Base-by-base conservation (phyloP, 2,113 vertebrate species). In the Triplophysa rosa region DNA sequence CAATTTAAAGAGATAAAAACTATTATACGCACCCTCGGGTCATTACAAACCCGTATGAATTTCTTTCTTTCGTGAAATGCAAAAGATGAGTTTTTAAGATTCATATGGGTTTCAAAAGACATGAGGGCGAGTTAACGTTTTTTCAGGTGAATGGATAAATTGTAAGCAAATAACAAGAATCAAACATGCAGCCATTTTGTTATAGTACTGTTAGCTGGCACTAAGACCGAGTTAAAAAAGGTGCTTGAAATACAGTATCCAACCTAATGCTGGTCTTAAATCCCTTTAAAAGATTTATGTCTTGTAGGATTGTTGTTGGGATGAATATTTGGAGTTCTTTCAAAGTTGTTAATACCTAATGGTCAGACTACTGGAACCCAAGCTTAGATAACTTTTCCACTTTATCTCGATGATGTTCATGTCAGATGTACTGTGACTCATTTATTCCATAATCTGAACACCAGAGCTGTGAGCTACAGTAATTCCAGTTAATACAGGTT, bases 281-380 rank as follows among this genome's bases (percentile, higher is more conserved):
- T 72, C 8, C 13, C 13, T 72, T 37, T 23, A 40, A 19, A 72
- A 42, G 69, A 72, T 72, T 72, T 59, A 23, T 72, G 69, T 72
- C 8, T 24, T 59, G 29, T n/a, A 72, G 54, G 40, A 42, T 72
- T 40, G 8, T 72, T 59, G 54, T 24, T 24, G 54, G n/a, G 54
- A 58, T 58, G 6, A 5, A n/a, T 58, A 58, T 17, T 54, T 54
- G 49, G 6, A 58, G 19, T 21, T 21, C 54, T 58, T 58, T 58
- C 19, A 58, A 17, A 54, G 49, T 21, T 2, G 16, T 21, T 58
- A n/a, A 58, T 58, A 2, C 54, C 14, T 54, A 19, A 17, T 54
- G 8, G 8, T 19, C n/a, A 58, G 54, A n/a, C 54, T 10, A 58
- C 19, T 58, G 19, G 19, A 58, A 58, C 19, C 54, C 2, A 21